Evolutionary conservation across 2,888 invertebrate genomes (phyloP).

Genomic region (Carcina quercana): DNA sequence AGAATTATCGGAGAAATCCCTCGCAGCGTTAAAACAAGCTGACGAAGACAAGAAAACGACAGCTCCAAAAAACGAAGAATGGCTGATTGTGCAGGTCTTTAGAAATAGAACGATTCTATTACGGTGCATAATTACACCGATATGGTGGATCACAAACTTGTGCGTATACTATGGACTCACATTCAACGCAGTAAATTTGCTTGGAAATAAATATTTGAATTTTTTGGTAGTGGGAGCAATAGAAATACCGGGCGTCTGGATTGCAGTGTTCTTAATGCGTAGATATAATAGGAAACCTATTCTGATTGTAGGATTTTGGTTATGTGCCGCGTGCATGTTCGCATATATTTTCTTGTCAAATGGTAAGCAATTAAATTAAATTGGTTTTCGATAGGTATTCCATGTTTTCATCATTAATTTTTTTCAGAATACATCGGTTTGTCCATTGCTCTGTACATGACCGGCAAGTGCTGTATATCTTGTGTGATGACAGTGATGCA

Average conservation of each 20-base stretch:
- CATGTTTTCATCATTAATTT: too few species aligned
- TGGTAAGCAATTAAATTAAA: too few species aligned
- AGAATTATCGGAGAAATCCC: slow-evolving; percentile 38
- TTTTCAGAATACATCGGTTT: slow-evolving; percentile 39
- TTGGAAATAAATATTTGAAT: slow-evolving; percentile 83
- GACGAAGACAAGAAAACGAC: slow-evolving; percentile 50
- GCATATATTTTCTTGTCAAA: slow-evolving; percentile 62
- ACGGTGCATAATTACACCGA: slow-evolving; percentile 77
- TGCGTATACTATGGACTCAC: slow-evolving; percentile 87
- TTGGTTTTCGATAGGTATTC: too few species aligned
- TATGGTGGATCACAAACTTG: slow-evolving; percentile 86
- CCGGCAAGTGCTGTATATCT: slow-evolving; percentile 79
- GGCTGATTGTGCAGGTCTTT: slow-evolving; percentile 32
- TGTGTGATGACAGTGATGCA: slow-evolving; percentile 78
- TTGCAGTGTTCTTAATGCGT: slow-evolving; percentile 76
- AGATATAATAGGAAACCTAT: slow-evolving; percentile 76
- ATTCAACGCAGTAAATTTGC: slow-evolving; percentile 81
- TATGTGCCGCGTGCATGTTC: slow-evolving; percentile 68
- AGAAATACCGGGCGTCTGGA: slow-evolving; percentile 81
- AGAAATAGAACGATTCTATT: slow-evolving; percentile 52
- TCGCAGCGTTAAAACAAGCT: slow-evolving; percentile 29
- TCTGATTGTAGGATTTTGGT: slow-evolving; percentile 70
- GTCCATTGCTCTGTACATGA: slow-evolving; percentile 69
- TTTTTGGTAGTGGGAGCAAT: slow-evolving; percentile 77
- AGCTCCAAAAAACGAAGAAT: slow-evolving; percentile 51